Evolutionary conservation across 2,888 invertebrate genomes (phyloP).

Genomic region (Melipona bicolor): DNA sequence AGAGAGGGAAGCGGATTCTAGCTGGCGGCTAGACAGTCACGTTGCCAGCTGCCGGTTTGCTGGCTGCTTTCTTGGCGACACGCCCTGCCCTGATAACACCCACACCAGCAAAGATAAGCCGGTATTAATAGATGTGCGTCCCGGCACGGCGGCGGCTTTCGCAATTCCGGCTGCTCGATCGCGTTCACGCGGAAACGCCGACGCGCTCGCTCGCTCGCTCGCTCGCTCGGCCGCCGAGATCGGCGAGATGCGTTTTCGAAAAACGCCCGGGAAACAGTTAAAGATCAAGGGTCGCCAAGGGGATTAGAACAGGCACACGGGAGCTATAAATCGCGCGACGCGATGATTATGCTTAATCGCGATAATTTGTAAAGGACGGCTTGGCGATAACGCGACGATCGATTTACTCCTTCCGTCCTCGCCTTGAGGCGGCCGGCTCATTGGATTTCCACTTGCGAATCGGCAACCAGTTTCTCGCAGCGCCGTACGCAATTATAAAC

Average conservation of each 20-base stretch:
- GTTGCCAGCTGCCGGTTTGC: conserved; percentile 73
- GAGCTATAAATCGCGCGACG: conserved; percentile 23
- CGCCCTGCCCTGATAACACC: conserved; percentile 84
- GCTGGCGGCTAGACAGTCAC: conserved; percentile 77
- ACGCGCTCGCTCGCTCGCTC: neutral
- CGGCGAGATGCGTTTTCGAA: conserved; percentile 20
- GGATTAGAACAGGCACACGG: neutral
- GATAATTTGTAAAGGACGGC: conserved; percentile 40
- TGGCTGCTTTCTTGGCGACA: conserved; percentile 80
- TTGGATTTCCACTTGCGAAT: conserved; percentile 1
- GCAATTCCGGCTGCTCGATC: conserved; percentile 60
- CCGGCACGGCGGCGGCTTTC: conserved; percentile 61
- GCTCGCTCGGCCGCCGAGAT: neutral
- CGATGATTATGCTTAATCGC: conserved; percentile 37
- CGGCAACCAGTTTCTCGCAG: conserved; percentile 38
- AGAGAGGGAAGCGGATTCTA: conserved; percentile 67
- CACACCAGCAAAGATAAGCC: conserved; percentile 81
- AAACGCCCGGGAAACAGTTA: conserved; percentile 32
- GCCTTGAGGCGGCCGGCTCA: neutral
- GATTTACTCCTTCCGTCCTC: too few species aligned
- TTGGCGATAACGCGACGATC: conserved; percentile 28
- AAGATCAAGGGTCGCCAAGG: conserved; percentile 30
- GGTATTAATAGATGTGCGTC: conserved; percentile 82
- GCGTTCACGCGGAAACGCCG: conserved; percentile 36
- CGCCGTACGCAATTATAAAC: conserved; percentile 15